phyloP scores from a whole-genome alignment of 35 echinoderm and acorn worm species.

The Stichopus chloronotus region DNA sequence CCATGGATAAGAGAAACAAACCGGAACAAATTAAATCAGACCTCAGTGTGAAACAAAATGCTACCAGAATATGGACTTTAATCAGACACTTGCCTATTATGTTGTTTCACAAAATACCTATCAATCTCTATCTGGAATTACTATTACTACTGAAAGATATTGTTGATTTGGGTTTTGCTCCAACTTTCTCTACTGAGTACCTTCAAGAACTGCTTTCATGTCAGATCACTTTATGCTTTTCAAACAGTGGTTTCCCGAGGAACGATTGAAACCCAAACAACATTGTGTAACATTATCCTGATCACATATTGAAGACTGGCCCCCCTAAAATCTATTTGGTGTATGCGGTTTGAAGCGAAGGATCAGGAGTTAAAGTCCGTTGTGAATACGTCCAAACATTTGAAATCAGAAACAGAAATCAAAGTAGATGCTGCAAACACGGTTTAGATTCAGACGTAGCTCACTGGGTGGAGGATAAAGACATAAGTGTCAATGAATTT shows the following conservation, averaged over 20 bases:
- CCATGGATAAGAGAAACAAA: slow-evolving; percentile 60
- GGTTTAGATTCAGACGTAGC: slow-evolving; percentile 45
- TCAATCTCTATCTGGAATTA: slow-evolving; percentile 31
- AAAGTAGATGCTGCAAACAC: not conserved
- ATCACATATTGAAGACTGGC: slow-evolving; percentile 55
- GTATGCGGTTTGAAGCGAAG: slow-evolving; percentile 41
- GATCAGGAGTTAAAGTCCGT: slow-evolving; percentile 43
- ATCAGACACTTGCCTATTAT: slow-evolving; percentile 25
- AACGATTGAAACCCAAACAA: slow-evolving; percentile 50
- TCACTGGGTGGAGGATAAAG: not conserved
- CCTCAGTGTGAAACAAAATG: slow-evolving; percentile 58
- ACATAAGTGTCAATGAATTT: slow-evolving; percentile 1
- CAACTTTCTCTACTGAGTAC: not conserved
- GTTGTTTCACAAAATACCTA: not conserved
- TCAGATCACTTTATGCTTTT: slow-evolving; percentile 38
- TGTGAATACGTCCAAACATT: not conserved
- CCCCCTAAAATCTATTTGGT: slow-evolving; percentile 43
- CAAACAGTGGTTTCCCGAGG: slow-evolving; percentile 45
- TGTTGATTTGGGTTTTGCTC: slow-evolving; percentile 32
- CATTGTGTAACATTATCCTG: slow-evolving; percentile 60
- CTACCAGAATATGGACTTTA: slow-evolving; percentile 52
- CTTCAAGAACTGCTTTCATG: not conserved
- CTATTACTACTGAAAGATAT: slow-evolving; percentile 42
- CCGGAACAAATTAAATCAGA: slow-evolving; percentile 7
- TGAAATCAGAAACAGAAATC: slow-evolving; percentile 1